These are phyloP conservation scores for Catostylus mosaicus DNA, from an alignment of 30 jellyfish, hydroid and myxozoan genomes.

Conservation along the genomic window DNA sequence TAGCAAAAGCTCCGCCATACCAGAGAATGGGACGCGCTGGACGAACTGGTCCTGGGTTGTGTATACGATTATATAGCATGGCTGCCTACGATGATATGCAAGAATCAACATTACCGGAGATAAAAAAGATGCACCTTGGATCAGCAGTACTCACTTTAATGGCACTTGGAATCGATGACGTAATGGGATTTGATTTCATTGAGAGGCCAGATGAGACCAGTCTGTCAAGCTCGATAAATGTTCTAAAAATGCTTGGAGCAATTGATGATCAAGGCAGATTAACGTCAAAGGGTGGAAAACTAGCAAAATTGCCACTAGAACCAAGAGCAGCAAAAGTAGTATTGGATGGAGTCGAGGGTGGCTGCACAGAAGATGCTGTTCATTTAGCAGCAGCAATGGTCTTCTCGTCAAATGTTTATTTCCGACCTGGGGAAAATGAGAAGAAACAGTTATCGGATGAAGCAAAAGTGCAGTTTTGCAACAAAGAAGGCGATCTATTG, in stretches of 20 bases:
- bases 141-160: constrained; percentile 49
- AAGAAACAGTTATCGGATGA: constrained; percentile 61
- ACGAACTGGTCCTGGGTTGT: constrained; percentile 71
- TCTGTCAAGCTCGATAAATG: constrained; percentile 13
- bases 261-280: constrained; percentile 14
- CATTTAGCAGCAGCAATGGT: constrained; percentile 60
- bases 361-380: constrained; percentile 27
- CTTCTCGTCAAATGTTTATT: constrained; percentile 60
- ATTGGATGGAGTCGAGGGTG: constrained; percentile 51
- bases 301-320: constrained; percentile 64
- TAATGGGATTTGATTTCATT: constrained; percentile 54
- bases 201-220: constrained; percentile 61
- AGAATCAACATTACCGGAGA: constrained; percentile 66
- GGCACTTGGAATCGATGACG: constrained; percentile 69
- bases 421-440: constrained; percentile 68
- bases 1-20: constrained; percentile 79
- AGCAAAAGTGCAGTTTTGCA: constrained; percentile 50
- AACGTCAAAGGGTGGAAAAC: constrained; percentile 55
- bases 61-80: constrained; percentile 63
- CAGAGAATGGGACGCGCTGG: constrained; percentile 89
- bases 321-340: constrained; percentile 69
- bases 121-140: constrained; percentile 62
- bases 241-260: constrained; percentile 57
- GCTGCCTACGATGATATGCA: constrained; percentile 43
- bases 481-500: constrained; percentile 57